A percentile compares a stretch with the other conserved stretches of the same genome.
Conservation (phyloP, 2,113 vertebrate genomes). For the Triplophysa siluroides region DNA sequence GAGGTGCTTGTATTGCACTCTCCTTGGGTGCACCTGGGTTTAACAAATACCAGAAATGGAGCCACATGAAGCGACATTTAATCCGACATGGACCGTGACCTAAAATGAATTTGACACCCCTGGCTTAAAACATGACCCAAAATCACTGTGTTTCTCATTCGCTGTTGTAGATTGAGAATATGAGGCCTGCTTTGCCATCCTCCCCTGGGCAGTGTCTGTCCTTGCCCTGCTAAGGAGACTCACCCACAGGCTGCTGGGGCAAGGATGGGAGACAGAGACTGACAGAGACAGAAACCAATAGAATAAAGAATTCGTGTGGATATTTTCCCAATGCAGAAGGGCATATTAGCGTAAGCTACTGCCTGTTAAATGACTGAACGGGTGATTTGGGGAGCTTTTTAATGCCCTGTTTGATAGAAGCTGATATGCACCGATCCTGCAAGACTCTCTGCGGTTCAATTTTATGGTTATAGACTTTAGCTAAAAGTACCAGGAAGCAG, state of each 20-base stretch:
- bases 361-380: conserved; percentile 9
- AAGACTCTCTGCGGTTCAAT: not conserved
- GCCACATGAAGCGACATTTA: too few species aligned
- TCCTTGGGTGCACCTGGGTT: too few species aligned
- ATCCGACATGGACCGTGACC: too few species aligned
- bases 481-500: not conserved
- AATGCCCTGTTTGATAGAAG: conserved; percentile 9
- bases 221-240: conserved; percentile 30
- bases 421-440: not conserved
- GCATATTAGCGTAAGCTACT: conserved; percentile 14
- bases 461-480: not conserved
- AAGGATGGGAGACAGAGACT: not conserved
- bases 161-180: not conserved
- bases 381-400: conserved; percentile 13
- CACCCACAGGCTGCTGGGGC: not conserved
- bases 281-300: conserved; percentile 19
- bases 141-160: not conserved
- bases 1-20: too few species aligned
- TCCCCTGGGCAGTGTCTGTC: conserved; percentile 31
- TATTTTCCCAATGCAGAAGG: conserved; percentile 7
- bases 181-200: conserved; percentile 1
- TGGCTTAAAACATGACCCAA: too few species aligned
- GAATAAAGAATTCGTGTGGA: not conserved
- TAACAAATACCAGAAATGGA: too few species aligned
- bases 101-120: too few species aligned